These are phyloP conservation scores for Sebastiscus tertius DNA, from an alignment of 2,797 vertebrate species.

Conservation along the genomic window DNA sequence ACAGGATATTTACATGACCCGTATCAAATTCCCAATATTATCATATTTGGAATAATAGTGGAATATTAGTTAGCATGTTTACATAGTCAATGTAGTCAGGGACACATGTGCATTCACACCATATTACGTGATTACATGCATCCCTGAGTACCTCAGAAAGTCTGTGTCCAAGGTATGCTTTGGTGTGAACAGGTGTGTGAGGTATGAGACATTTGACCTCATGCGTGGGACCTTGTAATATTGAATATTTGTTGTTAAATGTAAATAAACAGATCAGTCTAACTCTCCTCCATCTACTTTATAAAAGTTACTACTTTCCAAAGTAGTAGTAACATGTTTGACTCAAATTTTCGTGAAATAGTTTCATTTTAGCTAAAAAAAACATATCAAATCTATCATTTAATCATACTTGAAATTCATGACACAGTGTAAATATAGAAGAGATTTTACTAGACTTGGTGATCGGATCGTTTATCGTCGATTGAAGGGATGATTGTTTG, in stretches of 20 bases:
- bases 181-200: background rate
- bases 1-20: too few relatives aligned
- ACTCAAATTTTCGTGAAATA: background rate
- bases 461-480: too few relatives aligned
- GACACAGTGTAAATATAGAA: background rate
- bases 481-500: too few relatives aligned
- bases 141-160: background rate
- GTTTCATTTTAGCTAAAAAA: background rate
- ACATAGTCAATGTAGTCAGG: background rate
- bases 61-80: too few relatives aligned
- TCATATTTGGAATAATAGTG: too few relatives aligned
- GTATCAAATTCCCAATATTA: too few relatives aligned
- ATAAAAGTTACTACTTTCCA: background rate
- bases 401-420: background rate
- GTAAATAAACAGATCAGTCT: background rate
- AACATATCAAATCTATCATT: background rate
- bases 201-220: background rate
- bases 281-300: background rate
- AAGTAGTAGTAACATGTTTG: too few relatives aligned
- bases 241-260: background rate
- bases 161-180: background rate
- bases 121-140: background rate
- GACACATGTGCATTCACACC: background rate
- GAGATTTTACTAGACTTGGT: background rate
- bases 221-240: background rate